Evolutionary conservation across 2,113 vertebrate genomes (phyloP).

Genomic region (Apus apus): DNA sequence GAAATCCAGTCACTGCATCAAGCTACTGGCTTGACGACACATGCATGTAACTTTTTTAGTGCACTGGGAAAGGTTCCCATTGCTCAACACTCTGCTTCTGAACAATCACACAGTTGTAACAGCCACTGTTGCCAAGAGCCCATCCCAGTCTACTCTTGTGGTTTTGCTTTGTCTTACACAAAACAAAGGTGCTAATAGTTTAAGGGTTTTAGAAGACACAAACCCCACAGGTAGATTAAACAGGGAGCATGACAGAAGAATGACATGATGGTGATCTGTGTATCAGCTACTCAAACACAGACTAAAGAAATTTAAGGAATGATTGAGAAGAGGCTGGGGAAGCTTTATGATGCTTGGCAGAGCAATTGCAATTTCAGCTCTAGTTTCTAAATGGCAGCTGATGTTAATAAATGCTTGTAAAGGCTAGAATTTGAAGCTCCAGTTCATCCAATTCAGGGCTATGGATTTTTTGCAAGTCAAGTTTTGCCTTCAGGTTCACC

Average conservation of each 20-base stretch:
- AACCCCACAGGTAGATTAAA: background rate
- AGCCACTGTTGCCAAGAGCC: background rate
- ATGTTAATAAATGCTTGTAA: background rate
- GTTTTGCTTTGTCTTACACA: background rate
- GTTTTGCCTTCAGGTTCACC: background rate
- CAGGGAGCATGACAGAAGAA: background rate
- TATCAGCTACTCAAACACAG: background rate
- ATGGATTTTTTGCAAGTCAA: background rate
- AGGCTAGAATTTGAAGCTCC: background rate
- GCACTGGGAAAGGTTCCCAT: background rate
- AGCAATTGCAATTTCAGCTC: background rate
- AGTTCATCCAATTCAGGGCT: background rate
- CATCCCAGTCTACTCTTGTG: background rate
- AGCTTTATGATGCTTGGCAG: background rate
- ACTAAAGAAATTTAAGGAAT: background rate
- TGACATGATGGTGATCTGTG: background rate
- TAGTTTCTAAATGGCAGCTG: background rate
- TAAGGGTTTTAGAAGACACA: background rate
- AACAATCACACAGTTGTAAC: background rate
- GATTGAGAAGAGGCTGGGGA: background rate
- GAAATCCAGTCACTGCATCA: background rate
- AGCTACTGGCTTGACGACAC: background rate
- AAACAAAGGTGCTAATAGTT: background rate
- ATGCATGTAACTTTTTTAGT: too few species aligned
- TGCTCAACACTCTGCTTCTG: background rate